Base-by-base conservation (phyloP, 2,888 invertebrate species). In the Melanargia galathea region DNA sequence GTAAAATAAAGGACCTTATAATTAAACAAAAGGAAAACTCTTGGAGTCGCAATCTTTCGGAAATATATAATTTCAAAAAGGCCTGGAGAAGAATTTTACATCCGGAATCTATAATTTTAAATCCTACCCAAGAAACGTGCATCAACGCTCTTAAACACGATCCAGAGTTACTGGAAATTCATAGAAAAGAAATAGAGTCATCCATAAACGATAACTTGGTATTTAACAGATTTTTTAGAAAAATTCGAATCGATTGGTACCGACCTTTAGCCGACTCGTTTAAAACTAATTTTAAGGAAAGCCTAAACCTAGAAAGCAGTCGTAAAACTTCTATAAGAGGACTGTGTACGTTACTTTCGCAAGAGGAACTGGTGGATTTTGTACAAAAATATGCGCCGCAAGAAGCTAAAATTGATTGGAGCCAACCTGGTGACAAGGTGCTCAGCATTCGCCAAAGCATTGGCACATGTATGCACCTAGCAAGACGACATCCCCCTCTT, bases 101-200 rank as follows among this genome's bases (percentile, higher is more conserved):
- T 68, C 77, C 80, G 24, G 80, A 84, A 52, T 87, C 87, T 1
- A 68, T 88, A 16, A 59, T 71, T 10, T 59, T 86, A 54, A 69
- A 67, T 22, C 75, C 79, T 0, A 70, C 65, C 35, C 78, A 80
- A 71, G 72, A 73, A 48, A 73, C 75, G 5, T 86, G 80, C 60
- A 16, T 87, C 2, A 87, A 88, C 69, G 86, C 80, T 3, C 68
- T 89, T 18, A 88, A 87, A 67, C 84, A 88, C 66, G 78, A 82
- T 22, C 79, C 88, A 4, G 70, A 70, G 11, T 46, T 88, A n/a
- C 67, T 89, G 18, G 55, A 60, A 16, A 72, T 71, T 10, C 68
- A 80, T 59, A 71, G 76, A 33, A 66, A 65, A 1, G 73, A 78
- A 22, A 60, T 86, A 10, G 66, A 74, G 4, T 61, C 67, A 43